Base-by-base conservation (phyloP, 2,113 vertebrate species). In the Coptodon rendalli region DNA sequence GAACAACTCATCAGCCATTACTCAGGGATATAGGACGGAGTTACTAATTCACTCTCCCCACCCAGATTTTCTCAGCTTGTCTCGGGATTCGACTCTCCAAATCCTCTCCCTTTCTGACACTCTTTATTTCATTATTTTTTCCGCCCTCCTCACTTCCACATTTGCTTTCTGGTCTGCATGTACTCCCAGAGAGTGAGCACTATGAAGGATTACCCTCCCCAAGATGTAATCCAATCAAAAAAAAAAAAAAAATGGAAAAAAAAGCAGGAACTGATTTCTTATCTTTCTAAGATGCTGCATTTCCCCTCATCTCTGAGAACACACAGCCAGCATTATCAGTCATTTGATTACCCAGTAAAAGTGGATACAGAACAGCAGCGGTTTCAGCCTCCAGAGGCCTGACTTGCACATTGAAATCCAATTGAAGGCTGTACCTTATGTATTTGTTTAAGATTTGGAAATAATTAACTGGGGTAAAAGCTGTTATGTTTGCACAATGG, bases 391-490 rank as follows among this genome's bases (percentile, higher is more conserved):
- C 92, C 9, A 94, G 95, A 96, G 95, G 95, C 92, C 95, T 94
- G 95, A 93, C 90, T 94, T 96, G 93, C 94, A 95, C 92, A 92
- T 95, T 91, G 79, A 94, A 97, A 96, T 96, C 96, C 87, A 95
- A 96, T 97, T 96, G 95, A 95, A 95, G 92, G 91, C 90, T 92
- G 93, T 93, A 94, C 95, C 94, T 96, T 94, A 93, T 96, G 95
- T 96, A 95, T 96, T 96, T 95, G 94, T 96, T 96, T 95, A 96
- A 97, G 92, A 95, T 96, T 96, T 96, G 89, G 94, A 94, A 96
- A 96, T 96, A 96, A 97, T 96, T 95, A 96, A 96, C 96, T 94
- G 95, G 84, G 89, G 86, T 96, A 96, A 96, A 95, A 95, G 95
- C 96, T 94, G 94, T 96, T 97, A 94, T 93, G 92, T 91, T 86